Evolutionary conservation across 2,888 invertebrate genomes (phyloP), one percentile per base, ranked within the genome.

Genomic region (Thera obeliscata): DNA sequence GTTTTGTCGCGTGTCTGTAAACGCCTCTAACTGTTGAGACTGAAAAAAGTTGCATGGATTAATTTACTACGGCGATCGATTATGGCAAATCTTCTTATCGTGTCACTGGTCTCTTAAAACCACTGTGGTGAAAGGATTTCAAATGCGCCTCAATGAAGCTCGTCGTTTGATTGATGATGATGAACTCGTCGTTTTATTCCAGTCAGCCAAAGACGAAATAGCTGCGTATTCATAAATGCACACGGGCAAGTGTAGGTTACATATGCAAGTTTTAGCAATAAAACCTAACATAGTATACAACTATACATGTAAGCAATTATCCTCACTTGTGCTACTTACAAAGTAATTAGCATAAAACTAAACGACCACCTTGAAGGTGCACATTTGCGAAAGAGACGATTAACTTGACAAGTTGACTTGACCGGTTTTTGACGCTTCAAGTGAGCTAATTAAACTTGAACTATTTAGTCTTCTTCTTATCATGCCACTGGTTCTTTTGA

Each of bases 1-100:
- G 77, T 74, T 75, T 79, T 77, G 74, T 75, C 69, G 74, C 75
- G 61, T 60, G 74, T 71, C 63, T 74, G 66, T 68, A 54, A 55
- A 64, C 48, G 65, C 61, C 69, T 41, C 66, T 70, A 66, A 58
- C 46, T 35, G 46, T 38, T 60, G 55, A 48, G 38, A 12, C 64
- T 60, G 50, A 11, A 64, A 68, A 63, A 56, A 60, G 43, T 8
- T 52, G 55, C 49, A 49, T 22, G 48, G 46, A 36, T 55, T 41
- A 56, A 46, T 46, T 46, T 8, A 41, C 36, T 56, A 12, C 33
- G 33, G 9, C 33, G 52, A 52, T 52, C 7, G 52, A 49, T 49
- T 1, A 49, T 12, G n/a, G 12, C 6, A 46, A 12, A 49, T 12
- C 3, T n/a, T 8, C 7, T 5, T 6, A 41, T 41, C 41, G 41